Evolutionary conservation across 2,113 vertebrate species (phyloP).

Genomic region (Ursus arctos): DNA sequence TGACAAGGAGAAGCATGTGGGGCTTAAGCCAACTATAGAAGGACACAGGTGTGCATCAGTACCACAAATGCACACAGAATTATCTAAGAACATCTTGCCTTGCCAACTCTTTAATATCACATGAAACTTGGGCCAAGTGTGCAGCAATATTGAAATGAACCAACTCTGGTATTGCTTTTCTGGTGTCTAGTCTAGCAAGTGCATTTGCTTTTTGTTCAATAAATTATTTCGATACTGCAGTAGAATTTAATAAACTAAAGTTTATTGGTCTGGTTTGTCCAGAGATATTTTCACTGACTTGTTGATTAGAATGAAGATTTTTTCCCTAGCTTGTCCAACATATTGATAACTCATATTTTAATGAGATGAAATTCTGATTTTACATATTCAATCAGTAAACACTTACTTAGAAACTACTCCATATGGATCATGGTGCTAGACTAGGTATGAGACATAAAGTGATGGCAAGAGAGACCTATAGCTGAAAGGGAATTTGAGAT

Average conservation of each 20-base stretch:
- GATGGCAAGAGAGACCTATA: neutral
- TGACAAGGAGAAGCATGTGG: neutral
- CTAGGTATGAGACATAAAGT: neutral
- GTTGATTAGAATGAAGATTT: neutral
- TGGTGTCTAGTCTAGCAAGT: neutral
- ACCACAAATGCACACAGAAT: neutral
- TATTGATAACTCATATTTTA: neutral
- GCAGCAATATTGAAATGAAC: neutral
- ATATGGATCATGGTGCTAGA: neutral
- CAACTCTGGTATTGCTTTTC: neutral
- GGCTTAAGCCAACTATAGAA: neutral
- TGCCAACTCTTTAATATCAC: conserved; percentile 9
- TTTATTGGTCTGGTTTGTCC: neutral
- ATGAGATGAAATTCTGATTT: neutral
- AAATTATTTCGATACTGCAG: conserved; percentile 11
- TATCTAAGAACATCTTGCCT: neutral
- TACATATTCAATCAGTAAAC: neutral
- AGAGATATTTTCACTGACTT: neutral
- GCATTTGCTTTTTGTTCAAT: neutral
- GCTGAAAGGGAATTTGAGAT: neutral
- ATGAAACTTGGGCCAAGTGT: neutral
- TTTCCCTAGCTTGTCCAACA: neutral
- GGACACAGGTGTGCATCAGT: neutral
- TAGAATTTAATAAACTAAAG: neutral
- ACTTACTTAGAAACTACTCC: neutral